Base-by-base conservation (phyloP, 2,888 invertebrate genomes). In the Platerodrilus igneus region DNA sequence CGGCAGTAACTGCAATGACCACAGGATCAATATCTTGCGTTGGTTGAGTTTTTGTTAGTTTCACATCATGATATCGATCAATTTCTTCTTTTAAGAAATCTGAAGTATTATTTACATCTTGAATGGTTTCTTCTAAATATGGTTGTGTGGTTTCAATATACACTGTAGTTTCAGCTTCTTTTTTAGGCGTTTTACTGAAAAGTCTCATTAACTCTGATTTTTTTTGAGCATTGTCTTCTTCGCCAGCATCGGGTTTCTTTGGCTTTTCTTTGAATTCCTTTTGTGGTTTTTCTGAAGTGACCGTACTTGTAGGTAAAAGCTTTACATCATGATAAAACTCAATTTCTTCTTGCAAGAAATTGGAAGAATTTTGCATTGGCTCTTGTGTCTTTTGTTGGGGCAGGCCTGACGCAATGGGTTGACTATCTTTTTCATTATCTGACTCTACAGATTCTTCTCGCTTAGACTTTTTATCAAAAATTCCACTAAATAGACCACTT, bases 401-500 rank as follows among this genome's bases (percentile, higher is more conserved):
- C 14, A 20, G 17, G 14, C 29, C 29, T 29, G 21, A 31, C 32
- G 31, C 36, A 15, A 17, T 13, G 8, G 11, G 20, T 35, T 41
- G 36, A 30, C 7, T 29, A 33, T 41, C n/a, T n/a, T n/a, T n/a
- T n/a, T n/a, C n/a, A n/a, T n/a, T n/a, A 9, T 22, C 18, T 32
- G 11, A 4, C 14, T 38, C 39, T 15, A 47, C 36, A 7, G 45
- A 29, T 13, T 46, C 45, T 3, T 56, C 55, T 14, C 52, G 48
- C 4, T 57, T 57, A 21, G 52, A 50, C 35, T 57, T 59, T 36
- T 59, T 60, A 4, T 51, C 46, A 43, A 60, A 60, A n/a, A 60
- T 15, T 8, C 57, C 56, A n/a, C n/a, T n/a, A 34, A 58, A 56
- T 2, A 61, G 31, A 27, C 56, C 55, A 8, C 39, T 41, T 20